These are phyloP conservation scores for Myotis myotis DNA, from an alignment of 2,797 vertebrate genomes.

Conservation along the genomic window DNA sequence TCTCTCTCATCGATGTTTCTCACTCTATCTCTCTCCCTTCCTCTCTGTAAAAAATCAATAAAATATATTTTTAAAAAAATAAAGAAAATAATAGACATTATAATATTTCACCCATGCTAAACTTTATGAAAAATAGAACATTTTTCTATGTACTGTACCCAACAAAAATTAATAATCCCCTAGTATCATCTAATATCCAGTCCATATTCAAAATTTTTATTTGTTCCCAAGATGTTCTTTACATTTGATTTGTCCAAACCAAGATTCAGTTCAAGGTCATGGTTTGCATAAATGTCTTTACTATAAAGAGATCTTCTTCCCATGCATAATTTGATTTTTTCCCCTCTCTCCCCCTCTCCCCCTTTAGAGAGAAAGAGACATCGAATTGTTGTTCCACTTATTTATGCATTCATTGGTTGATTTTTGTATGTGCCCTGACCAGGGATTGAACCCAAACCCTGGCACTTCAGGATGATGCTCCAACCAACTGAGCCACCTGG, in stretches of 20 bases:
- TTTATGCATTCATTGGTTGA: neutral
- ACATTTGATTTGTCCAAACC: neutral
- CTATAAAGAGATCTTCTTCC: neutral
- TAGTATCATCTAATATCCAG: neutral
- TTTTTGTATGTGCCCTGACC: neutral
- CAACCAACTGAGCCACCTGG: neutral
- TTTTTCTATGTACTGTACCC: neutral
- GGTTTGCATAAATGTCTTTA: neutral
- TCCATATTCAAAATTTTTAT: neutral
- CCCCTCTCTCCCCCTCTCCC: too few relatives aligned
- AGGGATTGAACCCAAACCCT: neutral
- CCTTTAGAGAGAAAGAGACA: neutral
- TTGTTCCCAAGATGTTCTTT: neutral
- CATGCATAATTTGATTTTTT: neutral
- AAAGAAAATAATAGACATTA: neutral
- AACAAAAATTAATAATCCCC: neutral
- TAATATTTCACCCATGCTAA: neutral
- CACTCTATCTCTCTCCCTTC: too few relatives aligned
- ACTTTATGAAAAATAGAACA: neutral
- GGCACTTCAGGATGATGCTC: neutral
- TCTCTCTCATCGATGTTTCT: too few relatives aligned
- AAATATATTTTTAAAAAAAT: neutral
- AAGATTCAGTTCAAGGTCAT: neutral
- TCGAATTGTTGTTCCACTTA: neutral
- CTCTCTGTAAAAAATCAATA: too few relatives aligned